Percentiles rank a stretch among this genome's conserved stretches.
Conservation (phyloP, 2,113 vertebrate species). For the Oncorhynchus masou region DNA sequence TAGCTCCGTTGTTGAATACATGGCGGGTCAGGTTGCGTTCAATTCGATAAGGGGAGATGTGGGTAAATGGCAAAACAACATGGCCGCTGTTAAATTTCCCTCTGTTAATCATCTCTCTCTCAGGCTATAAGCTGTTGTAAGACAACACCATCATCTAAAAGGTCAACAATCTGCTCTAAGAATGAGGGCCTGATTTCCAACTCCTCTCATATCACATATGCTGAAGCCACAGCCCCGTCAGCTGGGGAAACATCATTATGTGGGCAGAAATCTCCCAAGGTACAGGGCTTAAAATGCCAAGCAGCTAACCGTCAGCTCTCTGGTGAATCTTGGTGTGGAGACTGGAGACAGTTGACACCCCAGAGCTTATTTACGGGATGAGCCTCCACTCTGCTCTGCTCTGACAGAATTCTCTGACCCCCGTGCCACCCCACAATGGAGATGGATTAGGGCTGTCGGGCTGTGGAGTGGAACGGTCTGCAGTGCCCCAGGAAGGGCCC, state of each 20-base stretch:
- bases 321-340: neutral
- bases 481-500: slow-evolving; percentile 9
- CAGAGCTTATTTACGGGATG: slow-evolving; percentile 2
- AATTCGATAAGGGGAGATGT: neutral
- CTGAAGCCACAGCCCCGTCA: neutral
- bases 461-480: slow-evolving; percentile 19
- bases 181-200: neutral
- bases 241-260: neutral
- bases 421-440: slow-evolving; percentile 28
- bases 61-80: neutral
- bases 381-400: slow-evolving; percentile 22
- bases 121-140: neutral
- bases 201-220: neutral
- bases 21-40: neutral
- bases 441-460: slow-evolving; percentile 62
- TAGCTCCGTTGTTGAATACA: neutral
- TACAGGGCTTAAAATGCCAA: neutral
- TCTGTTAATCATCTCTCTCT: neutral
- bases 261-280: neutral
- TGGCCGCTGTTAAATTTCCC: neutral
- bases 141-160: neutral
- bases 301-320: neutral
- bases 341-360: neutral
- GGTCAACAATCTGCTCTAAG: neutral
- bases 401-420: slow-evolving; percentile 25